Conservation (phyloP, 2,797 vertebrate genomes). For the Ammospiza maritima region DNA sequence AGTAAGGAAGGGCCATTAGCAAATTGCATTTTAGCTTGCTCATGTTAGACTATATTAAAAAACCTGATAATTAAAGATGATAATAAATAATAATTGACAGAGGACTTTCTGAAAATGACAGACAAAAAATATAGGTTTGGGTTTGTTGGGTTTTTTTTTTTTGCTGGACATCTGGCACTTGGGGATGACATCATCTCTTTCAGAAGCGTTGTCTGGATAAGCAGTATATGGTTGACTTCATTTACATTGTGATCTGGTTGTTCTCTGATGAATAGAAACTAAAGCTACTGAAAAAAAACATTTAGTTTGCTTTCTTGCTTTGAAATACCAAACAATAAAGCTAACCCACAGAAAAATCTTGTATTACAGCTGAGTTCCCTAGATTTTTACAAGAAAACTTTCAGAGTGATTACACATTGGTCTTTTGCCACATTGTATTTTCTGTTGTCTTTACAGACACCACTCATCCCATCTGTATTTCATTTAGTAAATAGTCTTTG, state of each 20-base stretch:
- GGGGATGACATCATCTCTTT: not conserved
- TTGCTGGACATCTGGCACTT: not conserved
- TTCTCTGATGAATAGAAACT: slow-evolving; percentile 24
- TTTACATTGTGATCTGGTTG: not conserved
- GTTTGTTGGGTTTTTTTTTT: not conserved
- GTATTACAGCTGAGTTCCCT: not conserved
- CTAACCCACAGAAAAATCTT: not conserved
- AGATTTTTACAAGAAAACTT: not conserved
- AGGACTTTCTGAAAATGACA: not conserved
- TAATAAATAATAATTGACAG: not conserved
- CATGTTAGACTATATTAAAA: not conserved
- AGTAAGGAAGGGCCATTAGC: not conserved
- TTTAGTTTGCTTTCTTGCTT: slow-evolving; percentile 33
- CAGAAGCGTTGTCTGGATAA: not conserved
- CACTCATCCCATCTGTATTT: not conserved
- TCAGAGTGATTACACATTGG: not conserved
- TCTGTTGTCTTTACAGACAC: not conserved
- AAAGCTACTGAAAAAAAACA: slow-evolving; percentile 42
- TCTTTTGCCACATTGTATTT: not conserved
- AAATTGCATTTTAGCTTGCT: not conserved
- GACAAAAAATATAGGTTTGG: not conserved
- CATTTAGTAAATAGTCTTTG: not conserved
- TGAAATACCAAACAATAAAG: slow-evolving; percentile 10
- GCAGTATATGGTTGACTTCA: not conserved
- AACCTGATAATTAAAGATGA: not conserved